Evolutionary conservation across 2,888 invertebrate species (phyloP).

Genomic region (Perizoma flavofasciatum): DNA sequence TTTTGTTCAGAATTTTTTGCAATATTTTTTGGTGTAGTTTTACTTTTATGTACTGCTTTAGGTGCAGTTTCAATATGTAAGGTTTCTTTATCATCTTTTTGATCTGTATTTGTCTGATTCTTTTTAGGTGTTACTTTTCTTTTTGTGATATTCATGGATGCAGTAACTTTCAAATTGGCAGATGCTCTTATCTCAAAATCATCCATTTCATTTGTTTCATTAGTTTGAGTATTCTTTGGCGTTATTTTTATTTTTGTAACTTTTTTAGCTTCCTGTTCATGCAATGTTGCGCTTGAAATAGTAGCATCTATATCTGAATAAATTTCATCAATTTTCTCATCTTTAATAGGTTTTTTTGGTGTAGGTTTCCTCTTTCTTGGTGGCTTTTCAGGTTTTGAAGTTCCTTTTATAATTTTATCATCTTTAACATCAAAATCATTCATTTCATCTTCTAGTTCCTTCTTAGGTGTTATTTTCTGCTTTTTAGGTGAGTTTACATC

Average conservation of each 20-base stretch:
- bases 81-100: conserved; percentile 7
- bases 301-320: conserved; percentile 3
- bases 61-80: background rate
- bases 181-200: conserved; percentile 9
- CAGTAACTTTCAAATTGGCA: conserved; percentile 7
- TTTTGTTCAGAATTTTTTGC: conserved; percentile 12
- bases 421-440: conserved; percentile 26
- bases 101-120: conserved; percentile 5
- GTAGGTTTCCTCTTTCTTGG: conserved; percentile 33
- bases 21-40: conserved; percentile 36
- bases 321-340: conserved; percentile 4
- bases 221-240: conserved; percentile 11
- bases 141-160: conserved; percentile 10
- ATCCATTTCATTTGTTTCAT: conserved; percentile 4
- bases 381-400: conserved; percentile 28
- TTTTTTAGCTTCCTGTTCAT: conserved; percentile 8
- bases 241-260: conserved; percentile 11
- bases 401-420: conserved; percentile 13
- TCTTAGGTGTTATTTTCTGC: conserved; percentile 46
- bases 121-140: conserved; percentile 19
- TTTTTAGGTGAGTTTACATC: conserved; percentile 38
- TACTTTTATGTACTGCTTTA: conserved; percentile 17
- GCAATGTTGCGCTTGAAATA: conserved; percentile 6
- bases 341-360: conserved; percentile 20
- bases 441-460: conserved; percentile 37